Percentiles rank a stretch among this genome's conserved stretches.
phyloP scores from a whole-genome alignment of 2,888 invertebrate species.

The Diabrotica balteata region DNA sequence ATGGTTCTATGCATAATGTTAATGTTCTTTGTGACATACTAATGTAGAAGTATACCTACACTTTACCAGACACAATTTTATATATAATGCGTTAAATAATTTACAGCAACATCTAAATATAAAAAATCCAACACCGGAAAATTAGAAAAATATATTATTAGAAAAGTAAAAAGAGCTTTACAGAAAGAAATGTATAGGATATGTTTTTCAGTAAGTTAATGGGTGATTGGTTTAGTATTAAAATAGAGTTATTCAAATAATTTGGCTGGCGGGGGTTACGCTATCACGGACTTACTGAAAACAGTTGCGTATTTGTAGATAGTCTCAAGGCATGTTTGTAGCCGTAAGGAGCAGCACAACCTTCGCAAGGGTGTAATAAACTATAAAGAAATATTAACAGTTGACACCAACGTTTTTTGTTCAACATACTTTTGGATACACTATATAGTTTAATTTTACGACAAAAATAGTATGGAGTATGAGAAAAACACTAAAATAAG shows the following conservation, averaged over 20 bases:
- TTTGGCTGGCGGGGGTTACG: constrained; percentile 5
- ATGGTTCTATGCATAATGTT: no score
- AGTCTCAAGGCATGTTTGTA: constrained; percentile 93
- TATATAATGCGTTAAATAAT: no score
- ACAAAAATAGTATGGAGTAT: no score
- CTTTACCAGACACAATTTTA: no score
- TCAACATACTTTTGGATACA: constrained; percentile 11
- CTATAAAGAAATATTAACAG: constrained; percentile 60
- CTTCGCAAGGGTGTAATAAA: constrained; percentile 69
- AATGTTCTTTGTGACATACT: no score
- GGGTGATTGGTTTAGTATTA: constrained; percentile 30
- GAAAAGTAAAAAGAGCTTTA: constrained; percentile 2
- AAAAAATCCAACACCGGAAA: constrained; percentile 16
- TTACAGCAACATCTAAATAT: no score
- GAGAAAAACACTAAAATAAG: no score
- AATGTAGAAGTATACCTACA: no score
- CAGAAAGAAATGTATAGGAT: constrained; percentile 8
- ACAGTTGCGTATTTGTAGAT: constrained; percentile 80
- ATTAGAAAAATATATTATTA: constrained; percentile 4
- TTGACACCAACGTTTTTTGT: constrained; percentile 10
- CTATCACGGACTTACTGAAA: constrained; percentile 77
- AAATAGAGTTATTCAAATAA: neutral
- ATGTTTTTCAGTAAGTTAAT: constrained; percentile 28
- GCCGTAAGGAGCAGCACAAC: constrained; percentile 95
- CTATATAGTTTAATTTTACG: no score